A percentile compares a stretch with the other conserved stretches of the same genome.
Evolutionary conservation across 2,888 invertebrate species (phyloP).

Genomic region (Sisyra terminalis): DNA sequence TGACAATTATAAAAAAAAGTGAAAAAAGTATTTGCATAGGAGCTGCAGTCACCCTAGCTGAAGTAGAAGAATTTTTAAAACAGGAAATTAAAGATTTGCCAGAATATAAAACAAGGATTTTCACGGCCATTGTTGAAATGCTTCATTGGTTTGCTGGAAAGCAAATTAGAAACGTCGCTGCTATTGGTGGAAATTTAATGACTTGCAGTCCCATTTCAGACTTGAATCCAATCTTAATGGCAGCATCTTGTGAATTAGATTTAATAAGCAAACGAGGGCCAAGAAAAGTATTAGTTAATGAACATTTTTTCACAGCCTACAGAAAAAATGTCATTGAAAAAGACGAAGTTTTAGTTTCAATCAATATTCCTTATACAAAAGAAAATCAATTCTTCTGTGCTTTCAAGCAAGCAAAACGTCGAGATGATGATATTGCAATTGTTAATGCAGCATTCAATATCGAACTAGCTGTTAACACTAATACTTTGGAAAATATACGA

Average conservation of each 20-base stretch:
- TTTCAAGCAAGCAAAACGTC: slow-evolving; percentile 79
- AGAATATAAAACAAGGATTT: slow-evolving; percentile 40
- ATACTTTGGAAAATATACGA: slow-evolving; percentile 40
- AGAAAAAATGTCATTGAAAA: slow-evolving; percentile 54
- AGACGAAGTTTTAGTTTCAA: slow-evolving; percentile 65
- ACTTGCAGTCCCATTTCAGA: slow-evolving; percentile 95
- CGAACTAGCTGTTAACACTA: slow-evolving; percentile 34
- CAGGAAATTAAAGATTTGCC: slow-evolving; percentile 32
- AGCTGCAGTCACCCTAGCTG: slow-evolving; percentile 58
- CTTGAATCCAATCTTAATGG: slow-evolving; percentile 81
- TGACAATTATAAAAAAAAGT: slow-evolving; percentile 37
- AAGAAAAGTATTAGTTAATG: slow-evolving; percentile 51
- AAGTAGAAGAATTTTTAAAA: slow-evolving; percentile 49
- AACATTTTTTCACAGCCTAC: slow-evolving; percentile 74
- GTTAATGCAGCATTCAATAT: slow-evolving; percentile 77
- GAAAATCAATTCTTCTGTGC: slow-evolving; percentile 59
- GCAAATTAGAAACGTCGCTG: slow-evolving; percentile 87
- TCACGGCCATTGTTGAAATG: slow-evolving; percentile 61
- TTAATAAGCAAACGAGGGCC: slow-evolving; percentile 37
- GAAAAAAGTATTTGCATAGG: slow-evolving; percentile 53
- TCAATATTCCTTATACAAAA: slow-evolving; percentile 59
- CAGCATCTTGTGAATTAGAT: slow-evolving; percentile 47
- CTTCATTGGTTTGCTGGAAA: slow-evolving; percentile 89
- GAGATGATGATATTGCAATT: slow-evolving; percentile 93
- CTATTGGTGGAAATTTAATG: slow-evolving; percentile 84